Base-by-base conservation (phyloP, 2,888 invertebrate species). In the Cerceris rybyensis region DNA sequence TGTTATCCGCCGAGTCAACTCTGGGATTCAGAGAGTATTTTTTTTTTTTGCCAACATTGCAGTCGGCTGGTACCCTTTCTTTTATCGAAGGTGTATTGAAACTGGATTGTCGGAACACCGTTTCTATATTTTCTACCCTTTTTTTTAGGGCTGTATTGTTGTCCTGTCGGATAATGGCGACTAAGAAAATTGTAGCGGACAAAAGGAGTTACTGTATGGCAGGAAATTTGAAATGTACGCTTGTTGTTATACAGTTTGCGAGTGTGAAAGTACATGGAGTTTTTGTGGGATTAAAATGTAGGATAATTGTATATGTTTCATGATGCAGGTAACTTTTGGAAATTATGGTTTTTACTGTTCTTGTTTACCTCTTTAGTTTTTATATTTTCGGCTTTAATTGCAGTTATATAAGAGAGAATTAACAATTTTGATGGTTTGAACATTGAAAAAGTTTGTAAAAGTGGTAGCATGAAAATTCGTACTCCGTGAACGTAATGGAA, bases 81-180 rank as follows among this genome's bases (percentile, higher is more conserved):
- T 72, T 75, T 65, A 65, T 46, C 58, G 43, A 73, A 49, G 65
- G 42, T 50, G 55, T 13, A 72, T 66, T 66, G 50, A 50, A 50
- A 50, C 11, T n/a, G 13, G 50, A 67, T 74, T 60, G 74, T 71
- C 59, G 59, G 46, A 7, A 1, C 13, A 8, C 39, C 52, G 8
- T 11, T 39, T 46, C 41, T 28, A 16, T 57, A 8, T 42, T 49
- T 8, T 7, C 43, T n/a, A 9, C 50, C 13, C 43, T 39, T 9
- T 17, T 17, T 14, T 42, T 14, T 11, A 54, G 5, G 7, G 8
- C 41, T 14, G 39, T 14, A 54, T 50, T 41, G 52, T 54, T 16
- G 17, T n/a, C 7, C 9, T n/a, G 64, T 46, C 46, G 17, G 16
- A 16, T 17, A 11, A 58, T 5, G 4, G 5, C 16, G 55, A 16